Evolutionary conservation across 2,888 invertebrate species (phyloP), one percentile per base, ranked within the genome.

Genomic region (Nephrotoma guestfalica): DNA sequence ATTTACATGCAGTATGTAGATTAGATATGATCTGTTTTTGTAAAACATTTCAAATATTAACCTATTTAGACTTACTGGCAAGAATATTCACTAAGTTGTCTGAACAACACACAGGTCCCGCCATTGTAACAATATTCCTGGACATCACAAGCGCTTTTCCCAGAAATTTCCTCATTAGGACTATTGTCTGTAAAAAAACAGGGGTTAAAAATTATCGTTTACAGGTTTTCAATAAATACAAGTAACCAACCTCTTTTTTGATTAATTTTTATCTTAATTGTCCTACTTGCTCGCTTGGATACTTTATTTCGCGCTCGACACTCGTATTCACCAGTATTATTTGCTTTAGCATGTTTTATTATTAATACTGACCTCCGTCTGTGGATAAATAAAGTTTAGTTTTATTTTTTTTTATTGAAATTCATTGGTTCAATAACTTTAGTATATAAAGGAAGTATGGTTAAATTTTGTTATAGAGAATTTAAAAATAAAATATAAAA

Each of bases 301-400:
- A 90, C 90, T 89, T 91, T 91, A 89, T 92, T 91, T 90, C 94
- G 94, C 88, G 96, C 96, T 89, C 95, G 93, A 92, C 97, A 97
- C 92, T 96, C 96, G 92, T 97, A 97, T 90, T 93, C 92, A 90
- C 96, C 97, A 89, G 94, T 93, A 93, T 96, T 96, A 91, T 95
- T 94, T 89, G 93, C 93, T 90, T 94, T 93, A 89, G 95, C 95
- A 90, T 94, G 94, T 90, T 94, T 94, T 92, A 97, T 95, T 91
- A 95, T 94, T 92, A 97, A 93, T 92, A 95, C 95, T 93, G 96
- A 96, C 93, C 95, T 95, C 93, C 95, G 95, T 93, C 96, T 97
- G 93, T 83, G 92, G 93, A 89, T 88, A 87, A 87, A 88, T 91
- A 92, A 89, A 87, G 87, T 88, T 83, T 2, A 83, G 2, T 43